Conservation (phyloP, 2,888 invertebrate genomes). For the Schrankia costaestrigalis region DNA sequence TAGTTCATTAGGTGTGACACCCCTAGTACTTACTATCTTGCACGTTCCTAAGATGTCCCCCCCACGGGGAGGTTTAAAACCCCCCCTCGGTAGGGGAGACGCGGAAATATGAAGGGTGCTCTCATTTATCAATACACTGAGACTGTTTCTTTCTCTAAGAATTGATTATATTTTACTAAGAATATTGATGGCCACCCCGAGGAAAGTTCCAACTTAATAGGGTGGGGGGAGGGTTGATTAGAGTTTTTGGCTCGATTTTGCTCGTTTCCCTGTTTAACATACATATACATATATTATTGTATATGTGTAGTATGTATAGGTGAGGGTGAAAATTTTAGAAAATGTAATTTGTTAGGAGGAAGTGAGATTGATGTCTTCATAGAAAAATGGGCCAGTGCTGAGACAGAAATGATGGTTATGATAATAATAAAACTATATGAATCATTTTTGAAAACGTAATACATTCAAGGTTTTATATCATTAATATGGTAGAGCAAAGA, state of each 20-base stretch:
- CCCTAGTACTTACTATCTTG: conserved; percentile 77
- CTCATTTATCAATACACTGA: conserved; percentile 81
- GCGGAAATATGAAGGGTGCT: conserved; percentile 79
- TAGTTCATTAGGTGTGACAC: conserved; percentile 77
- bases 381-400: too few species aligned
- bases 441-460: too few species aligned
- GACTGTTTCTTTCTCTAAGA: conserved; percentile 80
- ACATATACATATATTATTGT: conserved; percentile 11
- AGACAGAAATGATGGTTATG: too few species aligned
- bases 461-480: too few species aligned
- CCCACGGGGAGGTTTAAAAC: conserved; percentile 43
- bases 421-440: too few species aligned
- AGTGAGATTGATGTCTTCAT: too few species aligned
- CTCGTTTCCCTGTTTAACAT: conserved; percentile 28
- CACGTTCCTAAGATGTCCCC: conserved; percentile 75
- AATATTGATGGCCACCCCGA: conserved; percentile 70
- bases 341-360: conserved; percentile 3
- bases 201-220: conserved; percentile 57
- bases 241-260: conserved; percentile 72
- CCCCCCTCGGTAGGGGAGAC: conserved; percentile 47
- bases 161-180: conserved; percentile 79
- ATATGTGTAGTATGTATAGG: conserved; percentile 13
- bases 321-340: conserved; percentile 1
- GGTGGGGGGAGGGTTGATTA: conserved; percentile 54
- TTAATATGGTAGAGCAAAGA: too few species aligned